Evolutionary conservation across 2,113 vertebrate genomes (phyloP).

Genomic region (Gadus chalcogrammus): DNA sequence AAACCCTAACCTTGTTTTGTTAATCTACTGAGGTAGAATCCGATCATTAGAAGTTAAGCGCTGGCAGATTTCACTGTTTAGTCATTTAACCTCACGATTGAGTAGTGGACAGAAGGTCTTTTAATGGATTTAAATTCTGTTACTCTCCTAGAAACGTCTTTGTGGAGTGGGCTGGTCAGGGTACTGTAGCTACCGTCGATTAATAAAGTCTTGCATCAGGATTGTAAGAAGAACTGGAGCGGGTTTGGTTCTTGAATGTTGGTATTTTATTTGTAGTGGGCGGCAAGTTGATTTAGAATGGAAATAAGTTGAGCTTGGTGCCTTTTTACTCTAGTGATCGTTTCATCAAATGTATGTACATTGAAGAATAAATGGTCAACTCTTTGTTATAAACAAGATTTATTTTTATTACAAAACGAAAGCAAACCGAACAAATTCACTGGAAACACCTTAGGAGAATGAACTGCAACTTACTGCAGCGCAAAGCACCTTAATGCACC

Average conservation of each 20-base stretch:
- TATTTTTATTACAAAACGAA: no score
- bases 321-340: neutral
- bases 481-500: no score
- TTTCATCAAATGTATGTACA: no score
- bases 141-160: no score
- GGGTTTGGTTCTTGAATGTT: neutral
- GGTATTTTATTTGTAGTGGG: neutral
- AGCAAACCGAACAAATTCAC: no score
- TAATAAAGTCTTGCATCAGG: constrained; percentile 49
- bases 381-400: no score
- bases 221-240: constrained; percentile 1
- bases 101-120: neutral
- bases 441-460: no score
- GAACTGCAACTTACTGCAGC: no score
- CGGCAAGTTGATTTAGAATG: neutral
- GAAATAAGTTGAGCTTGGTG: neutral
- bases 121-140: neutral
- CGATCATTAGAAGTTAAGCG: no score
- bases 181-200: neutral
- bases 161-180: neutral
- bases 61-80: no score
- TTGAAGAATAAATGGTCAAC: no score
- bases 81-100: neutral
- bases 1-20: neutral
- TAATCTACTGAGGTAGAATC: neutral